Evolutionary conservation across 2,797 vertebrate genomes (phyloP), one percentile per base, ranked within the genome.

Genomic region (Calcarius lapponicus): DNA sequence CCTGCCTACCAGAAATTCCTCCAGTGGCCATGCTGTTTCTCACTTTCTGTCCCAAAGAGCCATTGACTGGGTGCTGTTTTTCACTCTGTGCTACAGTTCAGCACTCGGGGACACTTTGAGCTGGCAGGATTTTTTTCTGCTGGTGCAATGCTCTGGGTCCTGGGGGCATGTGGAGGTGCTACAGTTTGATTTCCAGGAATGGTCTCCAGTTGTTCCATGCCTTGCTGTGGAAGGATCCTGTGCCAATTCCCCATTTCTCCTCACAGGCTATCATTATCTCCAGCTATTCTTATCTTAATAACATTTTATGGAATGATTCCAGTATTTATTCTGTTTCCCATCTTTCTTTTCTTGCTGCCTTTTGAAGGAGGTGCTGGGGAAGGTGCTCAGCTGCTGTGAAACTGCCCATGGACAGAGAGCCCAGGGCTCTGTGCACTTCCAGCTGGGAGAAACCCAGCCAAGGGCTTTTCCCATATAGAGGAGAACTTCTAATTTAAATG

Each of bases 1-100:
- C 31, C 83, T 95, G 92, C 93, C 94, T 87, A 78, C 83, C 90
- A 95, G 80, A 90, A 94, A 95, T 83, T 82, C 93, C 74, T 89
- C 78, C 61, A 90, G 25, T 82, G 80, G 29, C 12, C 47, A 3
- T 10, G 57, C n/a, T 95, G 64, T 87, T 95, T 87, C 65, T 50
- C 70, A 28, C 61, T 85, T 92, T 91, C 51, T 93, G 80, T 73
- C 93, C 78, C 80, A 80, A 90, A 43, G 28, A 90, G 75, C 67
- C 62, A 6, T 73, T 69, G 71, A 87, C 89, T 38, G 69, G 60
- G n/a, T 38, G 50, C 45, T 88, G 29, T 6, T 95, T 80, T 80
- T 71, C 50, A 28, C 73, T 43, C 74, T 1, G 0, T 26, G 67
- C 57, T 40, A 1, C 71, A 76, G 64, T 18, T 80, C 78, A 71